Evolutionary conservation across 2,888 invertebrate genomes (phyloP).

Genomic region (Chrysomela aeneicollis): DNA sequence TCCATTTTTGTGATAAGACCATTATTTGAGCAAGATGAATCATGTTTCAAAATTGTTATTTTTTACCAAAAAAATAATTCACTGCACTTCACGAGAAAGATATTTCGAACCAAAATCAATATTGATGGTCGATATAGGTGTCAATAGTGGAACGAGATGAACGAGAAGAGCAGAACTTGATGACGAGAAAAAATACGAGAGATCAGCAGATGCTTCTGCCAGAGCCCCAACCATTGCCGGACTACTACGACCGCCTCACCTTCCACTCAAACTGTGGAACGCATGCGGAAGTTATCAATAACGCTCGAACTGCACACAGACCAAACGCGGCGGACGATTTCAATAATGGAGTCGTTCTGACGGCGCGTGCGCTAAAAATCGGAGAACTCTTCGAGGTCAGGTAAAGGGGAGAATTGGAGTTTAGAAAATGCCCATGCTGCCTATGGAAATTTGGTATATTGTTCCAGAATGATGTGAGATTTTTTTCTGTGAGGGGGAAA

Average conservation of each 20-base stretch:
- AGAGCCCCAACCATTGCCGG: slow-evolving; percentile 62
- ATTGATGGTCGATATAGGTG: slow-evolving; percentile 62
- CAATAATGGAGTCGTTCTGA: slow-evolving; percentile 93
- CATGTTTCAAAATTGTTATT: too few relatives aligned
- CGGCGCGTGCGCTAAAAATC: slow-evolving; percentile 81
- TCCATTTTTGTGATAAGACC: too few relatives aligned
- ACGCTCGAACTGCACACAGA: slow-evolving; percentile 88
- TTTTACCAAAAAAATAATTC: too few relatives aligned
- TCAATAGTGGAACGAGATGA: slow-evolving; percentile 87
- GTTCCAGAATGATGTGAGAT: too few relatives aligned
- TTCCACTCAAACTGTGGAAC: slow-evolving; percentile 93
- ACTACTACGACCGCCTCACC: slow-evolving; percentile 74
- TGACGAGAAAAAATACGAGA: slow-evolving; percentile 72
- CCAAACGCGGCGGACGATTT: slow-evolving; percentile 94
- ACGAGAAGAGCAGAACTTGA: slow-evolving; percentile 78
- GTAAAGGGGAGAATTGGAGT: slow-evolving; percentile 66
- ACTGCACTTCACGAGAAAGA: too few relatives aligned
- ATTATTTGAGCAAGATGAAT: too few relatives aligned
- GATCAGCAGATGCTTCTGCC: slow-evolving; percentile 60
- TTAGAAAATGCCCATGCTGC: not conserved
- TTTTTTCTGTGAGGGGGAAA: too few relatives aligned
- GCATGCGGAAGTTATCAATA: slow-evolving; percentile 90
- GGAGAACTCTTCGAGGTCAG: slow-evolving; percentile 94
- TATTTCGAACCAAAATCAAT: too few relatives aligned
- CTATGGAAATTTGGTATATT: too few relatives aligned